Conservation (phyloP, 2,113 vertebrate genomes). For the Laterallus jamaicensis region DNA sequence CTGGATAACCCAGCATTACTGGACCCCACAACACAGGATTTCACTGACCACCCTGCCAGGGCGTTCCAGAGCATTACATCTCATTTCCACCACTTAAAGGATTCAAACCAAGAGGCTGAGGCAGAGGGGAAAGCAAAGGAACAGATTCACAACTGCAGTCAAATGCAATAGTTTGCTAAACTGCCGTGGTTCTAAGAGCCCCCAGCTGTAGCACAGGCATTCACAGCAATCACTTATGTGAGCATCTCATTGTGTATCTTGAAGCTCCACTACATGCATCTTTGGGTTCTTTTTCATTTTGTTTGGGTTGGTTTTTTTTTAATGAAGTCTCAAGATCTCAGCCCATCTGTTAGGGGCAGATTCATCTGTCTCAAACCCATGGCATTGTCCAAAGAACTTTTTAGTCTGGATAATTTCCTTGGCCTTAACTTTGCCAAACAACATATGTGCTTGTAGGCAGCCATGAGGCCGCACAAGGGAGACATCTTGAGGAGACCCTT, state of each 20-base stretch:
- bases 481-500: background rate
- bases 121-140: background rate
- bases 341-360: background rate
- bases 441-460: background rate
- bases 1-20: constrained; percentile 48
- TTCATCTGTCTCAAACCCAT: background rate
- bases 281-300: background rate
- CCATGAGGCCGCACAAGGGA: rapidly evolving
- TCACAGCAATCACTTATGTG: background rate
- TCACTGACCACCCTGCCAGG: background rate
- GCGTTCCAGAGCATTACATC: constrained; percentile 6
- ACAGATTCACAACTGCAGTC: background rate
- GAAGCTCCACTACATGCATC: background rate
- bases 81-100: constrained; percentile 13
- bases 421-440: background rate
- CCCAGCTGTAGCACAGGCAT: background rate
- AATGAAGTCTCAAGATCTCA: background rate
- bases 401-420: background rate
- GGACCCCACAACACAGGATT: constrained; percentile 5
- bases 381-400: background rate
- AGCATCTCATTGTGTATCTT: background rate
- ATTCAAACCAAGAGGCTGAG: background rate
- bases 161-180: background rate
- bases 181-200: background rate
- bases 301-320: background rate